Evolutionary conservation across 2,113 vertebrate genomes (phyloP).

Genomic region (Corvus moneduloides): DNA sequence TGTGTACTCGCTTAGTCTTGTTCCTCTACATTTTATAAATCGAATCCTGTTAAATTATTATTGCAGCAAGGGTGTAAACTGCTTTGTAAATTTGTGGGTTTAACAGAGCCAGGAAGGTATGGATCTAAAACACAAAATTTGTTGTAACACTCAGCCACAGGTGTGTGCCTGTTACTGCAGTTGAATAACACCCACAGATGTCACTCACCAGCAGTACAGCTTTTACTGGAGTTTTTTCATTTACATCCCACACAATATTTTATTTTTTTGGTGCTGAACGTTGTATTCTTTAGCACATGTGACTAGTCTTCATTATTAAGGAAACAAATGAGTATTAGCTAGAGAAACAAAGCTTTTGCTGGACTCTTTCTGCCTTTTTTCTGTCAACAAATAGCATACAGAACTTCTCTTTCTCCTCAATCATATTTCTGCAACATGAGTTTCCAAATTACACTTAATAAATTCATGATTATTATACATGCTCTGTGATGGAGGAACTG

Average conservation of each 20-base stretch:
- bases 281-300: background rate
- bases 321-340: background rate
- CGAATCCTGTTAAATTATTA: background rate
- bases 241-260: background rate
- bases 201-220: background rate
- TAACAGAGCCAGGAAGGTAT: background rate
- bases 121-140: fast-evolving
- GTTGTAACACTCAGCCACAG: background rate
- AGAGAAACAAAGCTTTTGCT: background rate
- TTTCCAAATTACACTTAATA: background rate
- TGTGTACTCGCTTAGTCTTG: background rate
- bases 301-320: background rate
- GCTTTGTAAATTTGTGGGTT: background rate
- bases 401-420: background rate
- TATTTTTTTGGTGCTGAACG: background rate
- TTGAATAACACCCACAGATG: background rate
- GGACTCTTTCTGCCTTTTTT: background rate
- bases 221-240: background rate
- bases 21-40: background rate
- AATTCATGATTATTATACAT: background rate
- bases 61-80: background rate
- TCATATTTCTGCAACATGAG: background rate
- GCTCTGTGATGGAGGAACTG: background rate
- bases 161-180: background rate
- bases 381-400: background rate